Evolutionary conservation across 2,888 invertebrate species (phyloP).

Genomic region (Ceriagrion tenellum): DNA sequence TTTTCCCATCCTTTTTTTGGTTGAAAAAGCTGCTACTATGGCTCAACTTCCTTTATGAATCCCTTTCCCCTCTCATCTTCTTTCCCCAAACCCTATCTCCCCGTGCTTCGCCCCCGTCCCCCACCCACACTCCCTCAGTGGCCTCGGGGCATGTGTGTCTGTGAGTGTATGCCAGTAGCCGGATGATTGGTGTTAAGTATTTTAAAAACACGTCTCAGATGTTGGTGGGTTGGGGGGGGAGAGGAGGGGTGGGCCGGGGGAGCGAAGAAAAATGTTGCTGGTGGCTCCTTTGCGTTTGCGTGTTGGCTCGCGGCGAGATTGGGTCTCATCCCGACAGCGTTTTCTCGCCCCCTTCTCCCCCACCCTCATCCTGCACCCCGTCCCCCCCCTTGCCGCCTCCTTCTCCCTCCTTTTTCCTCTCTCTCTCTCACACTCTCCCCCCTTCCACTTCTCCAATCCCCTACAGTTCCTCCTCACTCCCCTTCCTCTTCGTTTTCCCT

Average conservation of each 20-base stretch:
- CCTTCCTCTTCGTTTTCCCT: neutral
- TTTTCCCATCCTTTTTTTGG: neutral
- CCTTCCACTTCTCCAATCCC: neutral
- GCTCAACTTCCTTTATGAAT: slow-evolving; percentile 14
- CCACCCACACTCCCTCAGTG: neutral
- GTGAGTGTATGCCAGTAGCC: slow-evolving; percentile 67
- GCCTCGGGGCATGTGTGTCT: slow-evolving; percentile 55
- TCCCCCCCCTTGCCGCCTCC: slow-evolving; percentile 18
- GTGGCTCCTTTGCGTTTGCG: slow-evolving; percentile 68
- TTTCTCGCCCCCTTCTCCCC: slow-evolving; percentile 57
- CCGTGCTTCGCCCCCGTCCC: neutral
- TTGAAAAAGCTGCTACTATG: slow-evolving; percentile 29
- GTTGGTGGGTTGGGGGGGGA: slow-evolving; percentile 32
- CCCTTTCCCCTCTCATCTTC: neutral
- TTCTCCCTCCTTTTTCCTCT: neutral
- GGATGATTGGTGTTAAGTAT: slow-evolving; percentile 68
- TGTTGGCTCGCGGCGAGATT: slow-evolving; percentile 66
- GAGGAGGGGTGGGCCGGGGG: slow-evolving; percentile 69
- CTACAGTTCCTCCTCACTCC: neutral
- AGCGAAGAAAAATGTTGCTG: slow-evolving; percentile 70
- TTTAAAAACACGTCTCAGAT: slow-evolving; percentile 67
- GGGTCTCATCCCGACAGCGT: slow-evolving; percentile 69
- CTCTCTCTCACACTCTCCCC: neutral
- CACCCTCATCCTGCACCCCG: slow-evolving; percentile 2
- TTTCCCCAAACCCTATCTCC: neutral